phyloP scores from a whole-genome alignment of 2,113 vertebrate genomes.

The Daboia siamensis region DNA sequence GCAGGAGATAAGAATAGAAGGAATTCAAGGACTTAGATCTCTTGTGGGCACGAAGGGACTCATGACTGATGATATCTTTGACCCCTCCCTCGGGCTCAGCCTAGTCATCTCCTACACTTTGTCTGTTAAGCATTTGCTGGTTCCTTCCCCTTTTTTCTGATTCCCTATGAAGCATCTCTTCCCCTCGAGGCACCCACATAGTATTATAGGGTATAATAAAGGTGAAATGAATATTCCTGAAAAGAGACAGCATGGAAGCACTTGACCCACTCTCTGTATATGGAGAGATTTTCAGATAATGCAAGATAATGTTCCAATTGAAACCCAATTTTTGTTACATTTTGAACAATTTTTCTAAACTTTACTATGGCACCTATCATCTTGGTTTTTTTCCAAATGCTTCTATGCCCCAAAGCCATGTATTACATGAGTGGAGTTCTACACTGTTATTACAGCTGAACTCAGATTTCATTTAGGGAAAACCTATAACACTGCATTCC shows the following conservation, averaged over 20 bases:
- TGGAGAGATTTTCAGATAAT: background rate
- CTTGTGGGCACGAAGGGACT: background rate
- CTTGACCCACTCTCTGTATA: background rate
- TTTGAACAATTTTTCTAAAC: background rate
- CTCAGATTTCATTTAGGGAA: conserved; percentile 7
- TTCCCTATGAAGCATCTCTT: background rate
- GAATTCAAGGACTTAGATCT: background rate
- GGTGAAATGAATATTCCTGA: background rate
- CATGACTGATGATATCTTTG: background rate
- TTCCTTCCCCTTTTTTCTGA: background rate
- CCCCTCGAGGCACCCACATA: background rate
- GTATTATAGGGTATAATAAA: background rate
- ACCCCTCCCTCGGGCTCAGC: background rate
- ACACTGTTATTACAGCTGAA: background rate
- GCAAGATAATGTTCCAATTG: background rate
- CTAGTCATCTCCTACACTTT: background rate
- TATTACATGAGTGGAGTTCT: background rate
- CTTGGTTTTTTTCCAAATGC: background rate
- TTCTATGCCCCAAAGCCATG: background rate
- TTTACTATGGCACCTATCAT: background rate
- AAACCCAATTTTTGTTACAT: background rate
- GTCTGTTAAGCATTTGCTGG: background rate
- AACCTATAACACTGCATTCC: background rate
- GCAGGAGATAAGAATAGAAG: background rate
- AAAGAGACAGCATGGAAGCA: background rate